Percentiles rank a stretch among this genome's conserved stretches.
These are phyloP conservation scores for Muraenolepis orangiensis DNA, from an alignment of 2,797 vertebrate species.

Conservation along the genomic window DNA sequence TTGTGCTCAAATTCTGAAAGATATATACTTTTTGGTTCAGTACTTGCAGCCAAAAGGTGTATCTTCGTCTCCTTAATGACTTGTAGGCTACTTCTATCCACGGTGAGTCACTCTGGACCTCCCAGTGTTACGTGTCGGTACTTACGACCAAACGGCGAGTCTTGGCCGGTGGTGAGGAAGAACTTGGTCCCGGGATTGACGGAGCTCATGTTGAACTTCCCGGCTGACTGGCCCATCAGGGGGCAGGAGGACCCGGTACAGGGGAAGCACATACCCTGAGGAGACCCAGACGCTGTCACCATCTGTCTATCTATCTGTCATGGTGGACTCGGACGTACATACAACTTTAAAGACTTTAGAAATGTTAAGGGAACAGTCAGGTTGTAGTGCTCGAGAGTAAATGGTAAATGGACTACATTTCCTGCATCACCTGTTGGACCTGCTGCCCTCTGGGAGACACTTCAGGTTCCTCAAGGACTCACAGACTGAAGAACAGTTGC, in stretches of 20 bases:
- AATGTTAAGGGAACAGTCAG: too few relatives aligned
- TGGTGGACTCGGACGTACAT: not conserved
- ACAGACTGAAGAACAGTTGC: too few relatives aligned
- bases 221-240: slow-evolving; percentile 83
- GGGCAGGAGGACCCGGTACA: slow-evolving; percentile 77
- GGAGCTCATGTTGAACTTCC: slow-evolving; percentile 60
- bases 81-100: too few relatives aligned
- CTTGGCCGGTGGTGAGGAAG: slow-evolving; percentile 80
- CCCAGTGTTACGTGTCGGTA: slow-evolving; percentile 16
- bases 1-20: not conserved
- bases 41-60: not conserved
- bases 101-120: too few relatives aligned
- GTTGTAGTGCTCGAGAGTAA: too few relatives aligned
- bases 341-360: too few relatives aligned
- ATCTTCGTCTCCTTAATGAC: too few relatives aligned
- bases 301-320: not conserved
- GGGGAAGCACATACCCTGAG: slow-evolving; percentile 80
- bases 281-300: slow-evolving; percentile 18
- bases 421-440: too few relatives aligned
- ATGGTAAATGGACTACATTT: too few relatives aligned
- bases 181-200: slow-evolving; percentile 49
- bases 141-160: slow-evolving; percentile 78
- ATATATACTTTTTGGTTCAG: not conserved
- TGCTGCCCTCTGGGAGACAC: too few relatives aligned
- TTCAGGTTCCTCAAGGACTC: too few relatives aligned